Evolutionary conservation across 2,888 invertebrate genomes (phyloP).

Genomic region (Sphaerophoria taeniata): DNA sequence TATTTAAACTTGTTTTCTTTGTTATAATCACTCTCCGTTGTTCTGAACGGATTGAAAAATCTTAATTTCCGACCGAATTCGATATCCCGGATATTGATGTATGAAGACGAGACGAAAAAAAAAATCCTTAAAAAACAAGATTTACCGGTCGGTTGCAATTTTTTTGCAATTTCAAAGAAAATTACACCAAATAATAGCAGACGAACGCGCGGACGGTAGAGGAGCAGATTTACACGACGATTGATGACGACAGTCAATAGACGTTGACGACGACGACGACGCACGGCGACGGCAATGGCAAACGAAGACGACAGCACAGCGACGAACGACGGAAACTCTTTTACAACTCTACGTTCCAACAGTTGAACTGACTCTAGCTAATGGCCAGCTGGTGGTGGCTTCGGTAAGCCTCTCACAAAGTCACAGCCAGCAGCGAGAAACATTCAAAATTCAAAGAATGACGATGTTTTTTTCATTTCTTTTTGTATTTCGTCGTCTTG

Average conservation of each 20-base stretch:
- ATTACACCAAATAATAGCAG: constrained; percentile 50
- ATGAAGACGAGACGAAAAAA: no score
- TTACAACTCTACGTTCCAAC: constrained; percentile 68
- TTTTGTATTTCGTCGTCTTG: background rate
- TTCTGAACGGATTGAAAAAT: constrained; percentile 6
- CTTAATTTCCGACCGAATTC: constrained; percentile 7
- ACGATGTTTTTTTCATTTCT: constrained; percentile 6
- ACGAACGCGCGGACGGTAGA: constrained; percentile 56
- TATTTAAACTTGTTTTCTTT: background rate
- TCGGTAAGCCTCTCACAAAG: constrained; percentile 56
- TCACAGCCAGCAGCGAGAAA: constrained; percentile 9
- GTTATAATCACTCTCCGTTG: constrained; percentile 12
- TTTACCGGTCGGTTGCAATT: constrained; percentile 19
- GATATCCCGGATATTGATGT: constrained; percentile 24
- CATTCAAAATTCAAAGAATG: constrained; percentile 45
- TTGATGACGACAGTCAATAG: background rate
- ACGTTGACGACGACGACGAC: constrained; percentile 43
- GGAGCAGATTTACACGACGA: constrained; percentile 52
- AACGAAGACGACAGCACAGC: constrained; percentile 23
- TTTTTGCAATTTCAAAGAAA: constrained; percentile 28
- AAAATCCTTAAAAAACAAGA: constrained; percentile 8
- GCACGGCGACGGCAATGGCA: constrained; percentile 19
- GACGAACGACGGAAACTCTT: constrained; percentile 43
- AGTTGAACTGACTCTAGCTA: constrained; percentile 72
- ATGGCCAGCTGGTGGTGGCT: constrained; percentile 69